phyloP scores from a whole-genome alignment of 2,113 vertebrate species.

The Clarias macrocephalus region DNA sequence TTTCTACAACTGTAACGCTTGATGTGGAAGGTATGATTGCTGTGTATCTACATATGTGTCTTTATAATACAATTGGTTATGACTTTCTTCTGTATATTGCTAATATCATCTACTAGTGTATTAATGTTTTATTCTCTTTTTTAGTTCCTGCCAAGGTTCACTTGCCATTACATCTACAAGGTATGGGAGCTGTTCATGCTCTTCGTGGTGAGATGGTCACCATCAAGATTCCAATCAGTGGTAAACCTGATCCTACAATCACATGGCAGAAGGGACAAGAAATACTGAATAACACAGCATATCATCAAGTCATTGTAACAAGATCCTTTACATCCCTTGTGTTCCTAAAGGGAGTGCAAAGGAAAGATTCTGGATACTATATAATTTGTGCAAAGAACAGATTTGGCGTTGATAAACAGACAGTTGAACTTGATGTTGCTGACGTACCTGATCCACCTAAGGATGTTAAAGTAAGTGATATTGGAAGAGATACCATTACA shows the following conservation, averaged over 20 bases:
- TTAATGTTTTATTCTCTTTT: constrained; percentile 57
- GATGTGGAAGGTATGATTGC: constrained; percentile 90
- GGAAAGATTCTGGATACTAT: constrained; percentile 94
- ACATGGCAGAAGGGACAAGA: constrained; percentile 99
- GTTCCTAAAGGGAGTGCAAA: constrained; percentile 92
- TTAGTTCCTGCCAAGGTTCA: constrained; percentile 96
- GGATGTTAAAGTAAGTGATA: constrained; percentile 83
- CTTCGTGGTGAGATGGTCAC: constrained; percentile 88
- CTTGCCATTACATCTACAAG: constrained; percentile 92
- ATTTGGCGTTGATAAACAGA: constrained; percentile 96
- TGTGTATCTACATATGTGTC: background rate
- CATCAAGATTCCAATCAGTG: constrained; percentile 97
- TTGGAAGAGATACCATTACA: constrained; percentile 91
- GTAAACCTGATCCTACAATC: constrained; percentile 91
- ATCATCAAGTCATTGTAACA: constrained; percentile 96
- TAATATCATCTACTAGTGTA: background rate
- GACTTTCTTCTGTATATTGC: background rate
- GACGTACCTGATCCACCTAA: constrained; percentile 94
- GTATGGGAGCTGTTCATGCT: constrained; percentile 96
- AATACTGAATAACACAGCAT: constrained; percentile 89
- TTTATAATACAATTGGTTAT: background rate
- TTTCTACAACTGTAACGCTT: constrained; percentile 89
- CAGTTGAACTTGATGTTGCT: constrained; percentile 92
- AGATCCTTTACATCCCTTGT: constrained; percentile 96
- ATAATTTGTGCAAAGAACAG: constrained; percentile 96